A percentile compares a stretch with the other conserved stretches of the same genome.
Conservation (phyloP, 1,140 invertebrate species). For the Cardiocondyla obscurior region DNA sequence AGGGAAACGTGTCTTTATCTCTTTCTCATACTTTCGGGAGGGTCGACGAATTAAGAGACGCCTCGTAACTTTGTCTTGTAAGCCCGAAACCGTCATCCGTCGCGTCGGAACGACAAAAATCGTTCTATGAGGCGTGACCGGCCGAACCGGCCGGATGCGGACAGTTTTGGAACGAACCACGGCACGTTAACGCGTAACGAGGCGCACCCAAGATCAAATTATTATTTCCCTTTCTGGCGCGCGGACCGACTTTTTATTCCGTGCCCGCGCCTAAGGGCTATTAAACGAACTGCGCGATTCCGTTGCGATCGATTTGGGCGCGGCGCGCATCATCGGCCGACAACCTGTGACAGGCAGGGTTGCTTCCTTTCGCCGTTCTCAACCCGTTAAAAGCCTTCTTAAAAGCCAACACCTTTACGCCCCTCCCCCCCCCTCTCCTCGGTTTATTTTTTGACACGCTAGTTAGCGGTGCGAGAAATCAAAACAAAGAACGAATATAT, state of each 20-base stretch:
- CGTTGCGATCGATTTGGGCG: slow-evolving; percentile 43
- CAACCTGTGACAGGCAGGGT: slow-evolving; percentile 42
- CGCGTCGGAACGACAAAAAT: slow-evolving; percentile 26
- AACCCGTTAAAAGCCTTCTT: slow-evolving; percentile 43
- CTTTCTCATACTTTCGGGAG: neutral
- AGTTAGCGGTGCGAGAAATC: neutral
- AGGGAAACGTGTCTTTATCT: too few relatives aligned
- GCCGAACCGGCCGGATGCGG: slow-evolving; percentile 37
- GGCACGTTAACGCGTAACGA: slow-evolving; percentile 46
- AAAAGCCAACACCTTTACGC: neutral
- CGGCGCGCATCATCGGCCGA: slow-evolving; percentile 40
- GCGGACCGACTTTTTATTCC: slow-evolving; percentile 46
- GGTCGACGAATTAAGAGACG: too few relatives aligned
- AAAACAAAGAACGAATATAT: neutral
- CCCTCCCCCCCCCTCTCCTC: too few relatives aligned
- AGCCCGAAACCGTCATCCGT: neutral
- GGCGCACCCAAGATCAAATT: slow-evolving; percentile 48
- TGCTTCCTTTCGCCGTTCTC: slow-evolving; percentile 9
- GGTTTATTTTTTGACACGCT: neutral
- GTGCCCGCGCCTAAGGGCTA: slow-evolving; percentile 32
- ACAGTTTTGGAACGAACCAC: slow-evolving; percentile 20
- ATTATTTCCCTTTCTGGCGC: slow-evolving; percentile 47
- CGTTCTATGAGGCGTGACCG: slow-evolving; percentile 41
- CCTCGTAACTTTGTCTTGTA: neutral
- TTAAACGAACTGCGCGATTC: slow-evolving; percentile 44